phyloP scores from a whole-genome alignment of 2,888 invertebrate genomes.

The Lasioglossum figueresi region DNA sequence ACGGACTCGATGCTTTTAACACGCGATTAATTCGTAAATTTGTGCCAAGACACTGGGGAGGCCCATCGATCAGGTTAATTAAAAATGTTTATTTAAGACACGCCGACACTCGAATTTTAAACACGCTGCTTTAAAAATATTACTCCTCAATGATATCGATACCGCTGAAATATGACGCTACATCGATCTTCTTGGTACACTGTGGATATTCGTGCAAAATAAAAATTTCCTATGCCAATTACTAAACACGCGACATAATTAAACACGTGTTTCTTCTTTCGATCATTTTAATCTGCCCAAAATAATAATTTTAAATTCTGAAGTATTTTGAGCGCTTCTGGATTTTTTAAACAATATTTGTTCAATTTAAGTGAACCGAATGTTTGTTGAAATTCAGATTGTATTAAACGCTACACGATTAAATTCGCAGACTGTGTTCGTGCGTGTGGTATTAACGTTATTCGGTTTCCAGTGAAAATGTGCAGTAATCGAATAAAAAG shows the following conservation, averaged over 20 bases:
- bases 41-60: constrained; percentile 44
- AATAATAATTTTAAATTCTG: no score
- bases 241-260: not conserved
- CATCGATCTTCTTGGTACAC: not conserved
- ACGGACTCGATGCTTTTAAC: constrained; percentile 39
- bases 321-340: not conserved
- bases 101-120: not conserved
- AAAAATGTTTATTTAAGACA: constrained; percentile 16
- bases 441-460: not conserved
- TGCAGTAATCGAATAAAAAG: not conserved
- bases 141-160: not conserved
- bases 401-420: not conserved
- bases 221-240: not conserved
- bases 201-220: not conserved
- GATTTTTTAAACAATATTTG: not conserved
- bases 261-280: not conserved
- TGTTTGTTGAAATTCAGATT: not conserved
- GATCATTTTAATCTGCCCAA: not conserved
- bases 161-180: not conserved
- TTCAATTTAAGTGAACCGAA: not conserved
- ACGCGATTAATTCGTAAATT: constrained; percentile 50
- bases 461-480: not conserved
- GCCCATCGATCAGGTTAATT: constrained; percentile 25
- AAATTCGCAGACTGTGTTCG: not conserved
- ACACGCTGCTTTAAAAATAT: not conserved